A percentile compares a stretch with the other conserved stretches of the same genome.
Conservation (phyloP, 2,888 invertebrate genomes). For the Volucella inflata region DNA sequence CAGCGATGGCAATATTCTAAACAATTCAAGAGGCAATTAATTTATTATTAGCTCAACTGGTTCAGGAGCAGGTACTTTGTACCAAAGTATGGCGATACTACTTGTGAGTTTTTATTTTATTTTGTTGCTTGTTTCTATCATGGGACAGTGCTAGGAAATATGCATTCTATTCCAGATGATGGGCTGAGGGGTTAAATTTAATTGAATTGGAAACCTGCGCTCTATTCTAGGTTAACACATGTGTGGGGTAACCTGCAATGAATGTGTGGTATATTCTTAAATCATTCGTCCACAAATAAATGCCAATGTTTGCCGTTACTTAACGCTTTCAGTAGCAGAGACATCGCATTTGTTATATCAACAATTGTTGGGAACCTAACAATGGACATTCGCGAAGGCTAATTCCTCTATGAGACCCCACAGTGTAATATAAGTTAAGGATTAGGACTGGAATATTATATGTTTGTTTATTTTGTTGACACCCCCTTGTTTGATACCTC, state of each 20-base stretch:
- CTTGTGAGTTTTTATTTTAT: conserved; percentile 27
- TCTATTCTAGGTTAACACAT: conserved; percentile 3
- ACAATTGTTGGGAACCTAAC: conserved; percentile 21
- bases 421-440: neutral
- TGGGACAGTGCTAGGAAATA: neutral
- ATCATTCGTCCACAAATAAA: conserved; percentile 19
- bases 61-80: conserved; percentile 21
- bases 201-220: conserved; percentile 39
- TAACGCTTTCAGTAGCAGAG: conserved; percentile 36
- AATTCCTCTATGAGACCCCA: neutral
- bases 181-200: conserved; percentile 4
- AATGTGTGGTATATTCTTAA: neutral
- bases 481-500: neutral
- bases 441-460: neutral
- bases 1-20: conserved; percentile 30
- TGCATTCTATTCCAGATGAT: neutral
- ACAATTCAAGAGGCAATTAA: conserved; percentile 46
- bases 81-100: conserved; percentile 17
- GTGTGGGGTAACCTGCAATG: neutral
- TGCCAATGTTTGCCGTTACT: conserved; percentile 39
- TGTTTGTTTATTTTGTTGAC: neutral
- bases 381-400: neutral
- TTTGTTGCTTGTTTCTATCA: neutral
- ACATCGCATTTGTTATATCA: neutral
- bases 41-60: conserved; percentile 35